A percentile compares a stretch with the other conserved stretches of the same genome.
These are phyloP conservation scores for Laterallus jamaicensis DNA, from an alignment of 2,113 vertebrate genomes.

Conservation along the genomic window DNA sequence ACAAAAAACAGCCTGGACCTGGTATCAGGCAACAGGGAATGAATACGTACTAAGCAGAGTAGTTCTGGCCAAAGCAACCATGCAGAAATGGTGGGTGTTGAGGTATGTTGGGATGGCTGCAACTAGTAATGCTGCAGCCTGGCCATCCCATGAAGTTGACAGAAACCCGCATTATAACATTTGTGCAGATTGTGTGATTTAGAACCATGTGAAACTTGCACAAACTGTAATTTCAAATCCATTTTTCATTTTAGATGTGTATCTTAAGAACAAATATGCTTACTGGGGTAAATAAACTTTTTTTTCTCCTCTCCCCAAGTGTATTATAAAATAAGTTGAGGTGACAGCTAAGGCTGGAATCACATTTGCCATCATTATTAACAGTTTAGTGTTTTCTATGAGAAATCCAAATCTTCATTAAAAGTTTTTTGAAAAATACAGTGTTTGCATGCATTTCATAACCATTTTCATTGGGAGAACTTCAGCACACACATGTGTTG, in stretches of 20 bases:
- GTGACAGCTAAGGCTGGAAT: not conserved
- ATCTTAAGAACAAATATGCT: not conserved
- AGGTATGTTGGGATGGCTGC: not conserved
- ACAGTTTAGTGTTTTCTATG: not conserved
- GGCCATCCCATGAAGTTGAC: not conserved
- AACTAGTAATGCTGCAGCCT: not conserved
- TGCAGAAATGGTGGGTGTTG: not conserved
- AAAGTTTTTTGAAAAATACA: not conserved
- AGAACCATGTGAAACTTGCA: not conserved
- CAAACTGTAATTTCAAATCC: not conserved
- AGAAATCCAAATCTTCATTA: not conserved
- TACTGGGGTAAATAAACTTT: not conserved
- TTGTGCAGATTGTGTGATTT: not conserved
- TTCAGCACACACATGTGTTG: not conserved
- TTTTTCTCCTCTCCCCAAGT: accelerated
- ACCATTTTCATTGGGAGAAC: not conserved
- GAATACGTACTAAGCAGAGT: not conserved
- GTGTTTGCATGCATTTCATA: not conserved
- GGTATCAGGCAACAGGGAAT: not conserved
- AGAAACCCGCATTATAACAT: not conserved
- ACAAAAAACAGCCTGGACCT: not conserved
- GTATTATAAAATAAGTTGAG: not conserved
- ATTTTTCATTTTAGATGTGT: not conserved
- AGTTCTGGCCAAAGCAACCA: not conserved
- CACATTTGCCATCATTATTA: not conserved